These are phyloP conservation scores for Phenganax marumi DNA, from an alignment of 92 coral and sea anemone species.

Conservation along the genomic window DNA sequence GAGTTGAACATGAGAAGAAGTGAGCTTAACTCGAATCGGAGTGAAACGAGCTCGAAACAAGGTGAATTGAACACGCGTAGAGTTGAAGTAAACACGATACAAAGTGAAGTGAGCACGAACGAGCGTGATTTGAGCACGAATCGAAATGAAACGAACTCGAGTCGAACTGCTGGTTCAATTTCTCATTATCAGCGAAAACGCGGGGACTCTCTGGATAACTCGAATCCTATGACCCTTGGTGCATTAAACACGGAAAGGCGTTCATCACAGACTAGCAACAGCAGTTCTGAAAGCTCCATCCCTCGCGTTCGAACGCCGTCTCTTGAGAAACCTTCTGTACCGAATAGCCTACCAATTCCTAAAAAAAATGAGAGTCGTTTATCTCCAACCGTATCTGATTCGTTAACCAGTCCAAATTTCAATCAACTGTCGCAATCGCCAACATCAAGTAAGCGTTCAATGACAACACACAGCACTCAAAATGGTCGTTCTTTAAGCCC, in stretches of 20 bases:
- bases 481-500: slow-evolving; percentile 6
- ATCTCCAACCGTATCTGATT: background rate
- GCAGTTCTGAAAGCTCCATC: slow-evolving; percentile 5
- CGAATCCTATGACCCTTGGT: background rate
- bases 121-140: too few relatives aligned
- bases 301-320: background rate
- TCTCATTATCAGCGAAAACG: slow-evolving; percentile 23
- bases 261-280: slow-evolving; percentile 1
- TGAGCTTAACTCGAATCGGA: too few relatives aligned
- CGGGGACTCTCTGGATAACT: background rate
- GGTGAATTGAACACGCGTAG: too few relatives aligned
- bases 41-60: too few relatives aligned
- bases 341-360: background rate
- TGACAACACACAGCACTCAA: background rate
- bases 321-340: slow-evolving; percentile 2
- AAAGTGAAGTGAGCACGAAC: too few relatives aligned
- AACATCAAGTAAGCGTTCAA: background rate
- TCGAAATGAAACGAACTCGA: background rate
- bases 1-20: too few relatives aligned
- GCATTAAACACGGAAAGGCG: background rate
- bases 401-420: background rate
- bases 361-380: background rate
- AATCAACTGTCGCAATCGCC: background rate
- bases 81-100: too few relatives aligned
- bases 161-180: slow-evolving; percentile 26